Base-by-base conservation (phyloP, 2,113 vertebrate genomes). In the Macaca mulatta region DNA sequence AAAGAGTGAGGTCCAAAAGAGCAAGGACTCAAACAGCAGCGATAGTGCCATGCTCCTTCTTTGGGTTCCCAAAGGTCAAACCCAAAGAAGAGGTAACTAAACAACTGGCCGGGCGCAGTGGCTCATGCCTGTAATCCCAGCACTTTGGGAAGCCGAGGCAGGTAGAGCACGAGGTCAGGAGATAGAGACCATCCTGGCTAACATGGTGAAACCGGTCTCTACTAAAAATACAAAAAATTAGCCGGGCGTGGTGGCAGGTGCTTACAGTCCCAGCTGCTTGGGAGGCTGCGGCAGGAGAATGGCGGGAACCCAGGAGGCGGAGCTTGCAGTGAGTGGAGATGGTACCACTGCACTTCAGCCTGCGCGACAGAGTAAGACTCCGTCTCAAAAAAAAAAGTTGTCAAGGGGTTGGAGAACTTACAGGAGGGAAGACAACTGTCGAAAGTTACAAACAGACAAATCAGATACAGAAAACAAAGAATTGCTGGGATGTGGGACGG, bases 161-260 rank as follows among this genome's bases (percentile, higher is more conserved):
- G 18, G 17, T 0, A 0, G 59, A 64, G 1, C 59, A 61, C 4
- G 23, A 61, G 59, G 59, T 61, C 4, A 11, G 59, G 57, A 27
- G 59, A 11, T 61, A 1, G 23, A 61, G 59, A 27, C 59, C 23
- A 61, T 23, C 59, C 59, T 61, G 10, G 59, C 59, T 10, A 61
- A 61, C 59, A 61, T 4, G 11, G 59, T 61, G 59, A 61, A 61
- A 61, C 59, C 10, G 1, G 59, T 27, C 59, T 61, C 59, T 61
- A 61, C 59, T 27, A 61, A 61, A 61, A 61, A 61, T 27, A 27
- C 59, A 61, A 61, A 64, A 64, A 64, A 64, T 30, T 64, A 35
- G 67, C 16, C 3, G 7, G 67, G 35, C 1, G 7, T 18, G 13
- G 64, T 35, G 32, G 64, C 1, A 1, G 2, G 32, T 1, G 2